A percentile compares a stretch with the other conserved stretches of the same genome.
phyloP scores from a whole-genome alignment of 1,140 invertebrate genomes.

The Bemisia tabaci region DNA sequence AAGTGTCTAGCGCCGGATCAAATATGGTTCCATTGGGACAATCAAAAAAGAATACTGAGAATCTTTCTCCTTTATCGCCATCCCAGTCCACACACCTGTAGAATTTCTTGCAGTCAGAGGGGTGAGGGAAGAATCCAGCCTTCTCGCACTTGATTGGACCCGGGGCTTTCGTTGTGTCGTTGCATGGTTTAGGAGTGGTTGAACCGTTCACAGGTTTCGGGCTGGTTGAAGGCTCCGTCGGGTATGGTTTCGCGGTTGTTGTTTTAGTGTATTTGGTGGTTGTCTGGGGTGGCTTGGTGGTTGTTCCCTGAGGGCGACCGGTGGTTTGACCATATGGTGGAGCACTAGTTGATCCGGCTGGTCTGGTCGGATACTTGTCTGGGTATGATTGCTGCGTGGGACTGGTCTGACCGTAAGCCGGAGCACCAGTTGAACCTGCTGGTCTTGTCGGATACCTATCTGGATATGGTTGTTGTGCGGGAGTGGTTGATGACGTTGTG shows the following conservation, averaged over 20 bases:
- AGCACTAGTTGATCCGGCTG: neutral
- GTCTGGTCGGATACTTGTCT: neutral
- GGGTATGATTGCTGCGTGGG: neutral
- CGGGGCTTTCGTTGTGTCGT: slow-evolving; percentile 15
- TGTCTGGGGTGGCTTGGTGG: neutral
- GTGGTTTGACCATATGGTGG: too few species aligned
- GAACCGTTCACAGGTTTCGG: neutral
- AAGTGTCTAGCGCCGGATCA: slow-evolving; percentile 36
- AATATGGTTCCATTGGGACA: slow-evolving; percentile 40
- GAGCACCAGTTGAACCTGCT: neutral
- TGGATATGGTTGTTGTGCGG: neutral
- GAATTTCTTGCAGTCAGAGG: slow-evolving; percentile 49
- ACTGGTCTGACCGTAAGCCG: neutral
- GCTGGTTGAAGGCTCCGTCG: neutral
- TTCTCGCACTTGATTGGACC: slow-evolving; percentile 22
- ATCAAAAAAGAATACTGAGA: slow-evolving; percentile 38
- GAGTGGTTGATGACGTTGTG: neutral
- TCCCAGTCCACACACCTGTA: slow-evolving; percentile 51
- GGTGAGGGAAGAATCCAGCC: slow-evolving; percentile 47
- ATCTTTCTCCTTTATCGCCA: slow-evolving; percentile 41
- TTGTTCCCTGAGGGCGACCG: neutral
- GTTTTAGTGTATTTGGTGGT: neutral
- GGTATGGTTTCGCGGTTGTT: neutral
- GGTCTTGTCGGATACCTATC: neutral
- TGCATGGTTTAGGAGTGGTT: slow-evolving; percentile 7